A percentile compares a stretch with the other conserved stretches of the same genome.
phyloP scores from a whole-genome alignment of 2,888 invertebrate species.

The Phytoseiulus persimilis region DNA sequence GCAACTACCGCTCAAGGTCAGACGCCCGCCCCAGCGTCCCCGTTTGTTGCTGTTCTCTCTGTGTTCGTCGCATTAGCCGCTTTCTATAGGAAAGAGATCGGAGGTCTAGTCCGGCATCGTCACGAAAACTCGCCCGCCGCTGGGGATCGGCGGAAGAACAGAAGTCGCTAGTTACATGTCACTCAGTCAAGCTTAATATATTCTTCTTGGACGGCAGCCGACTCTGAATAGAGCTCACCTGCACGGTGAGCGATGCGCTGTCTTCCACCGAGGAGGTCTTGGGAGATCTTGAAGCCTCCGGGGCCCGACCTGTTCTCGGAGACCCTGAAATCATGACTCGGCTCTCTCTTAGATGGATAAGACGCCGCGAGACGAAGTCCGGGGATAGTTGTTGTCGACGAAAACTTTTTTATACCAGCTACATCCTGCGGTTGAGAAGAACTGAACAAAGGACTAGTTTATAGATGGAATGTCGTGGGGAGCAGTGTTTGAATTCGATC shows the following conservation, averaged over 20 bases:
- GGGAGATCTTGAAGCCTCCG: too few relatives aligned
- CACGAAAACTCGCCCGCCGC: neutral
- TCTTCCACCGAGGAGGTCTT: too few relatives aligned
- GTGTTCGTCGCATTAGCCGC: slow-evolving; percentile 35
- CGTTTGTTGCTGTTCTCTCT: slow-evolving; percentile 28
- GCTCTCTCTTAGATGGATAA: too few relatives aligned
- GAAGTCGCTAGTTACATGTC: neutral
- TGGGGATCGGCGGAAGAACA: neutral
- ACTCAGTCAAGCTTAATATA: neutral
- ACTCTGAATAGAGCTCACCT: neutral
- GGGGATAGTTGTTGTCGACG: too few relatives aligned
- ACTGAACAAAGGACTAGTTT: too few relatives aligned
- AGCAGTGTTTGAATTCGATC: too few relatives aligned
- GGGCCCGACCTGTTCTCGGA: too few relatives aligned
- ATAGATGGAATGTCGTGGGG: too few relatives aligned
- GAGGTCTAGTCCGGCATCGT: neutral
- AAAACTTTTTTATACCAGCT: too few relatives aligned
- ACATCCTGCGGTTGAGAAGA: too few relatives aligned
- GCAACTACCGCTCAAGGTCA: neutral
- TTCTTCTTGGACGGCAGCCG: neutral
- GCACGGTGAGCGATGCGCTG: neutral
- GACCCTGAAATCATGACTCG: too few relatives aligned
- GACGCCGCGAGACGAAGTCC: too few relatives aligned
- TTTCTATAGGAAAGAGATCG: neutral
- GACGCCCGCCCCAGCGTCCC: slow-evolving; percentile 16